A percentile compares a stretch with the other conserved stretches of the same genome.
phyloP scores from a whole-genome alignment of 2,113 vertebrate genomes.

The Oryzias melastigma region DNA sequence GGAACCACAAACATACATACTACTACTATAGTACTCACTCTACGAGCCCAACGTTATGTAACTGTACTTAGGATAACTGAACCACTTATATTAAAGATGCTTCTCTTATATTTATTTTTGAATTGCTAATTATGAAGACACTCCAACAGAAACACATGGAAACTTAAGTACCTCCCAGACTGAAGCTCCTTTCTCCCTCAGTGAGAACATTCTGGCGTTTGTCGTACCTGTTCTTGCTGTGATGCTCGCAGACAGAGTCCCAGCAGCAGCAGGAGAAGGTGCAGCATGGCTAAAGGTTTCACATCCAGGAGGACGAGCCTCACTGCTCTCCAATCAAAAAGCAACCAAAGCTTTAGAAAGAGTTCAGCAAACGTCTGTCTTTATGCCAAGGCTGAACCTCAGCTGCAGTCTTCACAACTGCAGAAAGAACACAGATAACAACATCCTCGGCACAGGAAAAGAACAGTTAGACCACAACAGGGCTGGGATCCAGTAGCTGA shows the following conservation, averaged over 20 bases:
- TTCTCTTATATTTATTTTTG: too few relatives aligned
- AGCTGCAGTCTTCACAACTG: background rate
- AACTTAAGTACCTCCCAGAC: too few relatives aligned
- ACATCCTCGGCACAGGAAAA: conserved; percentile 28
- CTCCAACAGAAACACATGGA: too few relatives aligned
- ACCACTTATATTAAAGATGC: too few relatives aligned
- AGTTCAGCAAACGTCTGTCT: background rate
- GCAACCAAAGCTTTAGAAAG: too few relatives aligned
- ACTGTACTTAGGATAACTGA: too few relatives aligned
- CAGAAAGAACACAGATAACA: conserved; percentile 36
- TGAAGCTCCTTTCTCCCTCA: too few relatives aligned
- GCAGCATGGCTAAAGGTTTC: conserved; percentile 43
- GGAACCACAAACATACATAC: too few relatives aligned
- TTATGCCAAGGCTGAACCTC: background rate
- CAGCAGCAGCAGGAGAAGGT: conserved; percentile 30
- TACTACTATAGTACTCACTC: too few relatives aligned
- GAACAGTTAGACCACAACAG: conserved; percentile 4
- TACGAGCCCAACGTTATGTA: too few relatives aligned
- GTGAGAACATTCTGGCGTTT: background rate
- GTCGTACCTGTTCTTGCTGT: conserved; percentile 55
- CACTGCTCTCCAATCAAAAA: background rate
- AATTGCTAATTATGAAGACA: too few relatives aligned
- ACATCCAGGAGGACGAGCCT: conserved; percentile 25
- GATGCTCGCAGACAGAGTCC: conserved; percentile 33
- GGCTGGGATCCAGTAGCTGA: background rate